Conservation (phyloP, 2,888 invertebrate species). For the Eupithecia dodoneata region DNA sequence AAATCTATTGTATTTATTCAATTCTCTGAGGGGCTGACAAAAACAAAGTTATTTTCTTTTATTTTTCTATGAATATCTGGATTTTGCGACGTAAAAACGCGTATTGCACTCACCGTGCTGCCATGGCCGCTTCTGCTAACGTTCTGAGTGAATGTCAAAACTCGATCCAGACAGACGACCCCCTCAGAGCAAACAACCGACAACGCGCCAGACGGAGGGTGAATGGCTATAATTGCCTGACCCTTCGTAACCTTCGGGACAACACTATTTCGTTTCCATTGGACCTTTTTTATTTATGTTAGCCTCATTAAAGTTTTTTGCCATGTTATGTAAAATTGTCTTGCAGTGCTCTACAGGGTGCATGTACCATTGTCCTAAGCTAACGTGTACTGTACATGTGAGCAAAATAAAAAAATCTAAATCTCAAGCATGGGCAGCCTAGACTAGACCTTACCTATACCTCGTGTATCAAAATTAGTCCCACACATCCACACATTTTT, state of each 20-base stretch:
- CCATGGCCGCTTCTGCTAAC: conserved; percentile 16
- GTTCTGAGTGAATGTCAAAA: conserved; percentile 8
- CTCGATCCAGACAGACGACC: conserved; percentile 16
- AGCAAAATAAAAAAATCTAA: no score
- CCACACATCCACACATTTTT: no score
- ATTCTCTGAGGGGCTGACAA: not conserved
- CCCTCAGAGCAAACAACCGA: conserved; percentile 12
- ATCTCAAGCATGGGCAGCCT: no score
- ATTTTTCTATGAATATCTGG: not conserved
- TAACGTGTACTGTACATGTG: no score
- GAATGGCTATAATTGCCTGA: conserved; percentile 20
- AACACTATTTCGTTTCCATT: not conserved
- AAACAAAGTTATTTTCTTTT: not conserved
- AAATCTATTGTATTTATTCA: not conserved
- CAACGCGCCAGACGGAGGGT: conserved; percentile 20
- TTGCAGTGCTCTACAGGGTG: no score
- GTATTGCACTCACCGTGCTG: conserved; percentile 21
- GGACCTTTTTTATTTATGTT: not conserved
- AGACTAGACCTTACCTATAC: no score
- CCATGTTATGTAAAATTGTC: no score
- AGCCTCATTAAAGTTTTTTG: no score
- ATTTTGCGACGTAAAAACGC: not conserved
- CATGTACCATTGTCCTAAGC: no score
- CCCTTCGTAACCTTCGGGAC: conserved; percentile 4
- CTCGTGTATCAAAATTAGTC: no score